phyloP scores from a whole-genome alignment of 2,888 invertebrate species.

The Cantharis rustica region DNA sequence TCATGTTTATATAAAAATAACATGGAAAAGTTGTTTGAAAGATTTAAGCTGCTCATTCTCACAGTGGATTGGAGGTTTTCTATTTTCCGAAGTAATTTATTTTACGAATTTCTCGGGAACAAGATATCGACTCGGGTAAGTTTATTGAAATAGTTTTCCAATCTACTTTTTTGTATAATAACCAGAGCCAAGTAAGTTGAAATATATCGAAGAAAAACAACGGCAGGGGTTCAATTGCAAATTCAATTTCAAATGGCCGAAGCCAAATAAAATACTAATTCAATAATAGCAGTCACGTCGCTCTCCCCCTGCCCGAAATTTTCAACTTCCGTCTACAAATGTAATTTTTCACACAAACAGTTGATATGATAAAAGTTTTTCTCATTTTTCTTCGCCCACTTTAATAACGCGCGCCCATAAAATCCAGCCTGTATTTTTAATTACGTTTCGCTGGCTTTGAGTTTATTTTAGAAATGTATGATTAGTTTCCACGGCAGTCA shows the following conservation, averaged over 20 bases:
- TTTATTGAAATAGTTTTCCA: constrained; percentile 37
- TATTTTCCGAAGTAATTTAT: constrained; percentile 33
- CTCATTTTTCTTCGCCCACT: constrained; percentile 50
- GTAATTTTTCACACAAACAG: constrained; percentile 49
- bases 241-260: constrained; percentile 41
- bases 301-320: constrained; percentile 36
- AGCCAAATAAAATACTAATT: constrained; percentile 44
- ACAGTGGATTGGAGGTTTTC: constrained; percentile 22
- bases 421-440: constrained; percentile 50
- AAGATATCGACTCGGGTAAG: constrained; percentile 32
- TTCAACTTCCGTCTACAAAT: constrained; percentile 41
- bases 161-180: constrained; percentile 33
- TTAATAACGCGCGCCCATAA: constrained; percentile 49
- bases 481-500: constrained; percentile 15
- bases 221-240: constrained; percentile 37
- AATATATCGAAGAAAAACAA: constrained; percentile 33
- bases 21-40: constrained; percentile 16
- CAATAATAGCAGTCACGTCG: constrained; percentile 40
- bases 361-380: constrained; percentile 51
- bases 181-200: constrained; percentile 28
- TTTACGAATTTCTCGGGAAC: constrained; percentile 31
- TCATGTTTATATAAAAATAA: constrained; percentile 11
- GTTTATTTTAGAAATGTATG: constrained; percentile 32
- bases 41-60: constrained; percentile 25
- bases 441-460: constrained; percentile 44